Evolutionary conservation across 2,113 vertebrate species (phyloP).

Genomic region (Panthera tigris): DNA sequence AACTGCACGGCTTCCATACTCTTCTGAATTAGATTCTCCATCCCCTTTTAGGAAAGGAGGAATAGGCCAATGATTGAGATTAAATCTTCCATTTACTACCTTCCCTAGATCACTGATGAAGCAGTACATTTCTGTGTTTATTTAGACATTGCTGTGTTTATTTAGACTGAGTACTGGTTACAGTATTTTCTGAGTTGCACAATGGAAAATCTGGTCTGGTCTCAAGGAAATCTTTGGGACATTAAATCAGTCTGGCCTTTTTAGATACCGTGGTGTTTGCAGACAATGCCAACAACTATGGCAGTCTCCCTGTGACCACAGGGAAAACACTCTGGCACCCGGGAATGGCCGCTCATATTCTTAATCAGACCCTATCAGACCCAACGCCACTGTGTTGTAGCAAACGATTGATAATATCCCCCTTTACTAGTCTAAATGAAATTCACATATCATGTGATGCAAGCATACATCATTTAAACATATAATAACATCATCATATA

Average conservation of each 20-base stretch:
- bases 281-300: background rate
- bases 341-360: background rate
- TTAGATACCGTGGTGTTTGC: background rate
- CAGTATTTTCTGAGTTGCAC: background rate
- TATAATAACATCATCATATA: background rate
- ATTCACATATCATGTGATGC: background rate
- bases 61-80: background rate
- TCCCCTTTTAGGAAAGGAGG: background rate
- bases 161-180: background rate
- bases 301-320: background rate
- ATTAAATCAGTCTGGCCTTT: background rate
- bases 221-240: background rate
- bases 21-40: slow-evolving; percentile 13
- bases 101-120: background rate
- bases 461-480: slow-evolving; percentile 32
- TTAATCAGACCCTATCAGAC: background rate
- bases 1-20: background rate
- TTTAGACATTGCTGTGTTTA: background rate
- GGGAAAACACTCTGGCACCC: too few relatives aligned
- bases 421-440: background rate
- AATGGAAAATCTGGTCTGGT: background rate
- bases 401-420: background rate
- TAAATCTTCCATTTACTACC: background rate
- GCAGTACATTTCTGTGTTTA: background rate
- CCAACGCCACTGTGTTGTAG: background rate